phyloP scores from a whole-genome alignment of 2,888 invertebrate species.

The Drosophila recens region DNA sequence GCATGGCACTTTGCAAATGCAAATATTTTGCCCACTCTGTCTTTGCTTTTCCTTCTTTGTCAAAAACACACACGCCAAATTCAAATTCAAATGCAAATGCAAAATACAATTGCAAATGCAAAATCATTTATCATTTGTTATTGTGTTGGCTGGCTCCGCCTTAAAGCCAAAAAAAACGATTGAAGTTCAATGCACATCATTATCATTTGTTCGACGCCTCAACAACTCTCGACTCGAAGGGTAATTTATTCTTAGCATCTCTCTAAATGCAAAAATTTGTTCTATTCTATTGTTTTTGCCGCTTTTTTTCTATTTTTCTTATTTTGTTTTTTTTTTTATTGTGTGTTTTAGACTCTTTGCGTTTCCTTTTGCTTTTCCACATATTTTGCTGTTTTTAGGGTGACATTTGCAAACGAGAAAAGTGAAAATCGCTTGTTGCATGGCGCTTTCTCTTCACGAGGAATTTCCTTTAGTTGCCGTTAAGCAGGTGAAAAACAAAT shows the following conservation, averaged over 20 bases:
- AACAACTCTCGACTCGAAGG: slow-evolving; percentile 65
- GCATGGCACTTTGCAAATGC: slow-evolving; percentile 49
- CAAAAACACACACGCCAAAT: slow-evolving; percentile 21
- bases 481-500: slow-evolving; percentile 12
- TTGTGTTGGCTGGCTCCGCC: slow-evolving; percentile 33
- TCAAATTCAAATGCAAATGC: slow-evolving; percentile 9
- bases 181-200: slow-evolving; percentile 85
- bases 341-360: slow-evolving; percentile 26
- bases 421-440: slow-evolving; percentile 60
- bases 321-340: slow-evolving; percentile 24
- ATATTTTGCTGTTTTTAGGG: slow-evolving; percentile 80
- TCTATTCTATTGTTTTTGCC: slow-evolving; percentile 46
- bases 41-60: slow-evolving; percentile 23
- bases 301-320: slow-evolving; percentile 27
- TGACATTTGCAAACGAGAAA: slow-evolving; percentile 72
- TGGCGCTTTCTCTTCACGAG: slow-evolving; percentile 52
- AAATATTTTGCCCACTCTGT: slow-evolving; percentile 32
- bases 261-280: slow-evolving; percentile 34
- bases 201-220: slow-evolving; percentile 60
- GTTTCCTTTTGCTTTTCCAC: slow-evolving; percentile 59
- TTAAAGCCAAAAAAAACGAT: slow-evolving; percentile 47
- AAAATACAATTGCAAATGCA: slow-evolving; percentile 35
- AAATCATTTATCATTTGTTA: slow-evolving; percentile 73
- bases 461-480: slow-evolving; percentile 28
- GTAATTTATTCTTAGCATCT: slow-evolving; percentile 82